Conservation (phyloP, 2,113 vertebrate genomes). For the Sula dactylatra region DNA sequence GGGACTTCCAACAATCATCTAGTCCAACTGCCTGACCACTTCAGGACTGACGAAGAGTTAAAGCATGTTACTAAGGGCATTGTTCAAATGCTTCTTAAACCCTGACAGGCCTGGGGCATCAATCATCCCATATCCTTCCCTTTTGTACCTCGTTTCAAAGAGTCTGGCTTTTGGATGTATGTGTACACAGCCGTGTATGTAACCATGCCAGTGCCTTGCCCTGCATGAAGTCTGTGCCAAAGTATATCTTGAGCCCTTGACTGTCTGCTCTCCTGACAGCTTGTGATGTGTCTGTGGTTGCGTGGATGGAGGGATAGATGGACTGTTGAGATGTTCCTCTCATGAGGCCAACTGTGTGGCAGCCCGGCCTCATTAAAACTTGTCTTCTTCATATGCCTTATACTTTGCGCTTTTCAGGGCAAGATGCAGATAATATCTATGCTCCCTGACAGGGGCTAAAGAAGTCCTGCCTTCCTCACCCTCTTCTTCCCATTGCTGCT, state of each 20-base stretch:
- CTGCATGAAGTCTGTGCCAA: not conserved
- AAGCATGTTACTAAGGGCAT: not conserved
- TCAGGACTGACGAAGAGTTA: not conserved
- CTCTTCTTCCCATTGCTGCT: not conserved
- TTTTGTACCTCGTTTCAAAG: not conserved
- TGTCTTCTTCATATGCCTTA: not conserved
- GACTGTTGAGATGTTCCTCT: not conserved
- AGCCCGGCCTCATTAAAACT: not conserved
- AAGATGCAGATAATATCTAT: not conserved
- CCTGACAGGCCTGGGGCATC: not conserved
- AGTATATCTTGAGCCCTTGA: not conserved
- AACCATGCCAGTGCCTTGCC: not conserved
- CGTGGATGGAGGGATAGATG: not conserved
- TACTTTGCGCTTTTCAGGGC: not conserved
- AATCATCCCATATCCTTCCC: not conserved
- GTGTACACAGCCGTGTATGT: not conserved
- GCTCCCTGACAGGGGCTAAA: not conserved
- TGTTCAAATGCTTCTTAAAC: not conserved
- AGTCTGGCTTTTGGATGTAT: not conserved
- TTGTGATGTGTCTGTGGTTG: not conserved
- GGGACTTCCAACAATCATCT: not conserved
- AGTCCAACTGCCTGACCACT: not conserved
- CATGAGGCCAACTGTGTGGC: not conserved
- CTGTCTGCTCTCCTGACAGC: not conserved
- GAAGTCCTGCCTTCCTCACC: not conserved